Percentiles rank a stretch among this genome's conserved stretches.
Conservation (phyloP, 2,888 invertebrate genomes). For the Agrotis ipsilon region DNA sequence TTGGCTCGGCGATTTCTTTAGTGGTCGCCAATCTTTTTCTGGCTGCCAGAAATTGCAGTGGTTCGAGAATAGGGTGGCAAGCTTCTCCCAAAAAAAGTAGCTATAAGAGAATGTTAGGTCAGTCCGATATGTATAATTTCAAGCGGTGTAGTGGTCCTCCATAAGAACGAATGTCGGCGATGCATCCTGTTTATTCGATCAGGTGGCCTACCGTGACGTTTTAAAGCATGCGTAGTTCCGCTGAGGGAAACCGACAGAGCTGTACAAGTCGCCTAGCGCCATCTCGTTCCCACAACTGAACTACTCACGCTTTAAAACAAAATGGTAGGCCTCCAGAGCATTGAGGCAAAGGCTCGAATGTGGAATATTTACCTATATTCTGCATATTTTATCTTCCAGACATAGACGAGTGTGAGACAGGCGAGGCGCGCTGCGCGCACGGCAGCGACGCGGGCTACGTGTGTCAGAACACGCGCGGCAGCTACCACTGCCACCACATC, state of each 20-base stretch:
- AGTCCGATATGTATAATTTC: background rate
- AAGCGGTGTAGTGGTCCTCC: background rate
- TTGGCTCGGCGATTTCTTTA: too few species aligned
- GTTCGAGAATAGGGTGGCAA: too few species aligned
- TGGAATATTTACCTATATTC: background rate
- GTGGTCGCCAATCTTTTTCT: too few species aligned
- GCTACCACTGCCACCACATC: constrained; percentile 96
- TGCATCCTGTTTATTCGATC: background rate
- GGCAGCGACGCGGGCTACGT: constrained; percentile 93
- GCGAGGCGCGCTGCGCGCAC: constrained; percentile 94
- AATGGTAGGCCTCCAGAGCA: too few species aligned
- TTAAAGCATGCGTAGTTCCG: too few species aligned
- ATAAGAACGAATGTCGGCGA: background rate
- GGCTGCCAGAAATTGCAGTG: too few species aligned
- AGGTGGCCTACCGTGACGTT: too few species aligned
- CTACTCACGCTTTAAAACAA: too few species aligned
- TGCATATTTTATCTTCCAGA: constrained; percentile 68
- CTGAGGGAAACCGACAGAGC: too few species aligned
- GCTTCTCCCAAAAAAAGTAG: too few species aligned
- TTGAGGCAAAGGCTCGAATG: background rate
- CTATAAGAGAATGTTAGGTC: background rate
- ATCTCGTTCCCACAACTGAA: too few species aligned
- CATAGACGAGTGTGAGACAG: constrained; percentile 96
- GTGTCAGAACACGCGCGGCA: constrained; percentile 97
- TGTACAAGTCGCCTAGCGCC: too few species aligned